phyloP scores from a whole-genome alignment of 1,140 invertebrate species.

The Drosophila nigromelanica region DNA sequence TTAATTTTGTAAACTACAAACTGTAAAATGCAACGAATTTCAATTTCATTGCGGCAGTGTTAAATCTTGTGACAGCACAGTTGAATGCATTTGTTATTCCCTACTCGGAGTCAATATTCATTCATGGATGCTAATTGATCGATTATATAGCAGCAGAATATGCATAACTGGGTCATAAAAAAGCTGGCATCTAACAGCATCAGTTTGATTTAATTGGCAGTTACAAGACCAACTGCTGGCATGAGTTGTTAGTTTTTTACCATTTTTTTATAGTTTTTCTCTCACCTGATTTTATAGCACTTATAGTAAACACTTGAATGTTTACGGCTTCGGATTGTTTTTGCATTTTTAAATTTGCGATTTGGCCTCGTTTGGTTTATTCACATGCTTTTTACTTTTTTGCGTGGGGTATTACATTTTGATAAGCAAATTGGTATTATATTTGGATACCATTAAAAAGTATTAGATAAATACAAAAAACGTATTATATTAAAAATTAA shows the following conservation, averaged over 20 bases:
- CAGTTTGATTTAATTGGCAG: background rate
- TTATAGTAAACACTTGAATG: constrained; percentile 27
- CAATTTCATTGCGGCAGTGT: constrained; percentile 12
- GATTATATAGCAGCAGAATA: constrained; percentile 1
- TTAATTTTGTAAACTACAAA: background rate
- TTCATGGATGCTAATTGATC: constrained; percentile 28
- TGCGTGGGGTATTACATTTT: background rate
- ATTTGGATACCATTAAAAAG: background rate
- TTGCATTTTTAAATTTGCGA: constrained; percentile 20
- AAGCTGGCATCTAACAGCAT: background rate
- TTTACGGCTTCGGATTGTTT: constrained; percentile 31
- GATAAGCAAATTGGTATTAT: background rate
- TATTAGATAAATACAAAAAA: background rate
- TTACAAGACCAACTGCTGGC: constrained; percentile 1
- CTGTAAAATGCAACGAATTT: background rate
- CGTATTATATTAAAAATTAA: too few species aligned
- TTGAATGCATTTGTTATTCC: constrained; percentile 2
- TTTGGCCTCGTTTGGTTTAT: constrained; percentile 4
- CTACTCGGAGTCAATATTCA: background rate
- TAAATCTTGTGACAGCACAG: constrained; percentile 3
- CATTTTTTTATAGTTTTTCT: constrained; percentile 7
- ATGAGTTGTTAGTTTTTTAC: background rate
- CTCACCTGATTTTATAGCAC: constrained; percentile 4
- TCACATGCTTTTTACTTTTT: background rate
- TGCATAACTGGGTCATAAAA: constrained; percentile 8